Base-by-base conservation (phyloP, 1,140 invertebrate genomes). In the Berghia stephanieae region DNA sequence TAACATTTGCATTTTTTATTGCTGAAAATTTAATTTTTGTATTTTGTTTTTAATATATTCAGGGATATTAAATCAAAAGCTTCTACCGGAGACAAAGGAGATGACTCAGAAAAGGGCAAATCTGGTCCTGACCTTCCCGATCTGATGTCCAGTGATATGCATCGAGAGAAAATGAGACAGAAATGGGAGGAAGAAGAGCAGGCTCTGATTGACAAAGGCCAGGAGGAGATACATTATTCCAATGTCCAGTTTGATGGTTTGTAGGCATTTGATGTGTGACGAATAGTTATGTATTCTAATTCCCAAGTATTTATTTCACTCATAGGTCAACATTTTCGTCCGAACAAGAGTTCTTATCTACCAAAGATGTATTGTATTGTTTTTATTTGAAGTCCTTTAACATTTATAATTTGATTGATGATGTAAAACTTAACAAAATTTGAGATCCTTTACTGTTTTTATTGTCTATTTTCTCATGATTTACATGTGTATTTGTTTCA, bases 211-310 rank as follows among this genome's bases (percentile, higher is more conserved):
- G 92, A 92, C 73, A 86, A 87, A 42, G 91, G 92, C 91, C 89
- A 81, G 21, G 43, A 82, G 46, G 66, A 83, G 34, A 93, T 96
- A 71, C 95, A 97, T 90, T 98, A 97, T 86, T 93, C 96, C 88
- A 95, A 97, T 90, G 91, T 98, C 49, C 91, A 95, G 18, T 96
- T 95, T 87, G 94, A 96, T 89, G 96, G 93, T 94, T 86, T 78
- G 77, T 60, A 16, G 1, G 42, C 42, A 21, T 55, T n/a, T 21
- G 38, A 3, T 2, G 27, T 27, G 6, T 71, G 69, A 34, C 5
- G 36, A 67, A 67, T 67, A 8, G 3, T 24, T 21, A 18, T 57
- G 18, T 57, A 3, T 31, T 57, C 31, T 3, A 24, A 24, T 57
- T 57, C 5, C 3, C 3, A 57, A 31, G 18, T 31, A 21, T 31